Conservation (phyloP, 2,888 invertebrate species). For the Cephalotes varians region DNA sequence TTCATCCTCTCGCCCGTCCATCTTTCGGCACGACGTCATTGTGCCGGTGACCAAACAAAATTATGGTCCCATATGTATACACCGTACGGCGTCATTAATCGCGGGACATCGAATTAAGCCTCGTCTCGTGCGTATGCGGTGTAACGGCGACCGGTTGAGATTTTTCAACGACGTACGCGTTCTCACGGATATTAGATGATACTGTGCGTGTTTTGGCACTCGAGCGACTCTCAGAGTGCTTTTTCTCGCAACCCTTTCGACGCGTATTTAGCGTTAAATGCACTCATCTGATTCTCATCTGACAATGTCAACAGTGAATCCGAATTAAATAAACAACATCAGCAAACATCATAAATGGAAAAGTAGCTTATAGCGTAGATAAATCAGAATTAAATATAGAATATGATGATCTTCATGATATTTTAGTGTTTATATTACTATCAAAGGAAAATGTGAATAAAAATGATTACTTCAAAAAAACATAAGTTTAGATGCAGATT, state of each 20-base stretch:
- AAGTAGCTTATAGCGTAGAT: neutral
- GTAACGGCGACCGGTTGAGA: conserved; percentile 37
- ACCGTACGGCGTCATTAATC: conserved; percentile 41
- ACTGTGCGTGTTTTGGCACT: conserved; percentile 11
- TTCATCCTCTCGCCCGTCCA: conserved; percentile 43
- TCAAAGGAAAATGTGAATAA: neutral
- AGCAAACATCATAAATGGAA: neutral
- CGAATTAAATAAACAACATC: neutral
- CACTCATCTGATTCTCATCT: neutral
- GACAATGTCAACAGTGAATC: neutral
- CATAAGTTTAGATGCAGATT: neutral
- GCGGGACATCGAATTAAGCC: conserved; percentile 47
- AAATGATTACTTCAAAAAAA: neutral
- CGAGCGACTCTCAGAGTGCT: neutral
- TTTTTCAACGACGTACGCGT: conserved; percentile 37
- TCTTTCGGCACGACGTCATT: conserved; percentile 38
- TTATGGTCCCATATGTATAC: conserved; percentile 29
- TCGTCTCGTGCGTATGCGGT: conserved; percentile 11
- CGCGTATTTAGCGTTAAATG: conserved; percentile 27
- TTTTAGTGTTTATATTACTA: neutral
- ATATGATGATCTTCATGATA: neutral
- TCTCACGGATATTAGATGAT: conserved; percentile 52
- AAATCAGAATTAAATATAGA: neutral
- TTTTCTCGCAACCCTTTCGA: neutral
- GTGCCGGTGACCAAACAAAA: conserved; percentile 54